Conservation (phyloP, 2,797 vertebrate genomes). For the Hirundo rustica region DNA sequence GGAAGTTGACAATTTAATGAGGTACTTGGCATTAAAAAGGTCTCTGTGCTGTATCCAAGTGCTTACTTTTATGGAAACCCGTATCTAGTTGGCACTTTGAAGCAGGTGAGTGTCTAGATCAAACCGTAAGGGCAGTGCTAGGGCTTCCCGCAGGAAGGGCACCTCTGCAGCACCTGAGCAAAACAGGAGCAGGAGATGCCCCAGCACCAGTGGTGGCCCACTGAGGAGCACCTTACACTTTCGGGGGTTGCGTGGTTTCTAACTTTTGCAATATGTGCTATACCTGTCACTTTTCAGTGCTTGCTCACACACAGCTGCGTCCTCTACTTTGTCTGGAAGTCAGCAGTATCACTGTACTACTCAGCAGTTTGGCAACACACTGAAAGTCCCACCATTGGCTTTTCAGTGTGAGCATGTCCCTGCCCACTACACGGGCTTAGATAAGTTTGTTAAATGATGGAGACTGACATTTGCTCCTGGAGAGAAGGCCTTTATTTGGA, state of each 20-base stretch:
- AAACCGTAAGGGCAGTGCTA: not conserved
- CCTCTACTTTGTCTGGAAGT: not conserved
- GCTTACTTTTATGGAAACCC: not conserved
- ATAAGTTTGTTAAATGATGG: conserved; percentile 42
- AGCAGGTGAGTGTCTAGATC: not conserved
- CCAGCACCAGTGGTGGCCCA: not conserved
- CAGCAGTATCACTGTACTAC: not conserved
- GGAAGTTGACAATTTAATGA: not conserved
- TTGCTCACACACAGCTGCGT: not conserved
- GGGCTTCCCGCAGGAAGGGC: not conserved
- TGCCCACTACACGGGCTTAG: not conserved
- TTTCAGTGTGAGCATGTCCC: not conserved
- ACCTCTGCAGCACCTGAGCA: not conserved
- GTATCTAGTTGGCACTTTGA: not conserved
- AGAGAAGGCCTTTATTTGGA: conserved; percentile 29
- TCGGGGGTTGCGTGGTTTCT: rapidly evolving
- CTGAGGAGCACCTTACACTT: not conserved
- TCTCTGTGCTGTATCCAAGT: not conserved
- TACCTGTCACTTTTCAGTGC: not conserved
- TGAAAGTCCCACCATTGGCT: not conserved
- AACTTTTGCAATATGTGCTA: not conserved
- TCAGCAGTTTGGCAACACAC: not conserved
- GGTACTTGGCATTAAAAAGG: not conserved
- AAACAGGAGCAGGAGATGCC: not conserved
- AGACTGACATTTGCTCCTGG: conserved; percentile 28